phyloP scores from a whole-genome alignment of 2,888 invertebrate genomes.

The Epistrophe eligans region DNA sequence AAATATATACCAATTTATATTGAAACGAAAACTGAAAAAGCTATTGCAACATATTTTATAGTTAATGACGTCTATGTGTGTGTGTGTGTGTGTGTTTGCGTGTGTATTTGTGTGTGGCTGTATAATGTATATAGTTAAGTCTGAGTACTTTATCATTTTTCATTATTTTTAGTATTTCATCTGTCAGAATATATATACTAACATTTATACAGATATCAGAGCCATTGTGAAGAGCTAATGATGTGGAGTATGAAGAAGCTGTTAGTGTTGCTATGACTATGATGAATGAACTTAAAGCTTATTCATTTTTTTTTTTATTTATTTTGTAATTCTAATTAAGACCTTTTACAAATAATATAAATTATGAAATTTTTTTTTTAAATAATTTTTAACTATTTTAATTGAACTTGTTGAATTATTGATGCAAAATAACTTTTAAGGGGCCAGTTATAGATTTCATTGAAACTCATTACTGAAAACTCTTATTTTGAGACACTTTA shows the following conservation, averaged over 20 bases:
- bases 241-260: not conserved
- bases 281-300: not conserved
- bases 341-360: not conserved
- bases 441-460: no score
- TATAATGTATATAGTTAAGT: no score
- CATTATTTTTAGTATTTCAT: slow-evolving; percentile 3
- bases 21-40: not conserved
- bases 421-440: no score
- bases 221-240: not conserved
- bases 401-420: no score
- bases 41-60: slow-evolving; percentile 20
- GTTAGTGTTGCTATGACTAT: not conserved
- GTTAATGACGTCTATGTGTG: slow-evolving; percentile 1
- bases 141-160: slow-evolving; percentile 1
- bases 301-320: not conserved
- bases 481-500: no score
- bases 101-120: no score
- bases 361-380: not conserved
- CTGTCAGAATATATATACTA: not conserved
- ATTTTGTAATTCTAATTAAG: not conserved
- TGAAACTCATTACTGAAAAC: no score
- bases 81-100: not conserved
- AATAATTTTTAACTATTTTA: no score
- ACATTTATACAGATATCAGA: not conserved
- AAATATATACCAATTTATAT: not conserved